Conservation (phyloP, 2,113 vertebrate genomes). For the Balaeniceps rex region DNA sequence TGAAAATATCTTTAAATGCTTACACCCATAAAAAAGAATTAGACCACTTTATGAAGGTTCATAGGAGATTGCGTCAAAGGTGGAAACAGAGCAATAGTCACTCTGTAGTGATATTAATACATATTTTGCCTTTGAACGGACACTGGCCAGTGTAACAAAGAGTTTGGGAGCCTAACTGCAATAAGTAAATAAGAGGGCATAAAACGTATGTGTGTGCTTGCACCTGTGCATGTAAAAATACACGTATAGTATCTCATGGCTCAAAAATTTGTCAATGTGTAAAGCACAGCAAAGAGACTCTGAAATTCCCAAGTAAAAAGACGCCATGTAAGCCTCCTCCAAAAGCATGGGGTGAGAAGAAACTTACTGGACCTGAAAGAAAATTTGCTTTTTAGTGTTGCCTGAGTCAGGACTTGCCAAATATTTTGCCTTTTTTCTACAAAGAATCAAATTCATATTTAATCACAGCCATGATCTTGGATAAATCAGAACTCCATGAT, state of each 20-base stretch:
- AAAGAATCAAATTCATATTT: background rate
- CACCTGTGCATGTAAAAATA: background rate
- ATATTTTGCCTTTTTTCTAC: background rate
- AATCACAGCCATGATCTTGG: background rate
- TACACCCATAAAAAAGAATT: background rate
- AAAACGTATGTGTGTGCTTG: accelerated
- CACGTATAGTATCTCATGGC: too few species aligned
- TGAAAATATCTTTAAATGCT: background rate
- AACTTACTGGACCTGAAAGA: background rate
- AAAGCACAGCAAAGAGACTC: background rate
- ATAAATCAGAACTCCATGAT: background rate
- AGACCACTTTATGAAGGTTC: background rate
- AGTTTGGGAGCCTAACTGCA: background rate
- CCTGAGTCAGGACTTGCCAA: background rate
- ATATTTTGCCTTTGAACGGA: background rate
- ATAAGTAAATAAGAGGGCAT: background rate
- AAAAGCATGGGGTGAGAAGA: background rate
- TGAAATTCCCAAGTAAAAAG: background rate
- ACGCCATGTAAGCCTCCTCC: background rate
- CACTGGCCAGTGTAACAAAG: background rate
- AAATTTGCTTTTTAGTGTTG: background rate
- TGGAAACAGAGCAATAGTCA: background rate
- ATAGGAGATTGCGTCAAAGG: background rate
- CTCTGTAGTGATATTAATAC: background rate
- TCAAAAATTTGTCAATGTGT: background rate